phyloP scores from a whole-genome alignment of 2,888 invertebrate genomes.

The Aphidius colemani region DNA sequence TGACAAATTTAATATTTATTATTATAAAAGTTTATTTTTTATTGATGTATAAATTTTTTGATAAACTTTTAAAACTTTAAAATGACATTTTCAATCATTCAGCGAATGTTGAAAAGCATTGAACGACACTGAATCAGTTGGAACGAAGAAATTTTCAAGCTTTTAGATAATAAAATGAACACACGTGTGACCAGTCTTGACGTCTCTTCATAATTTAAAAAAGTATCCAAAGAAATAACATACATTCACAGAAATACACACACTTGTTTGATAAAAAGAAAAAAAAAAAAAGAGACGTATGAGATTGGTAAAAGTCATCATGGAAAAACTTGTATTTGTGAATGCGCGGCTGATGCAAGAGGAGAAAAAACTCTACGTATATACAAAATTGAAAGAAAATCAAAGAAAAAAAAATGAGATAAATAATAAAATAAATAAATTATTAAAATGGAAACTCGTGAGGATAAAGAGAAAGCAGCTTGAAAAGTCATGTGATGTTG shows the following conservation, averaged over 20 bases:
- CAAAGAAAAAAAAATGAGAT: conserved; percentile 1
- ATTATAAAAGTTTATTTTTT: too few species aligned
- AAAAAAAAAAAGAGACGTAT: conserved; percentile 9
- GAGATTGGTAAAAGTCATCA: conserved; percentile 25
- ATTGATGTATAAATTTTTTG: too few species aligned
- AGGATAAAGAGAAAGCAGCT: neutral
- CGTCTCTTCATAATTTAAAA: conserved; percentile 21
- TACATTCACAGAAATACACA: neutral
- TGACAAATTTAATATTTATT: too few species aligned
- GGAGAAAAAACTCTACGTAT: too few species aligned
- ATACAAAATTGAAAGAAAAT: neutral
- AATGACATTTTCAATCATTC: too few species aligned
- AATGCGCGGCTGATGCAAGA: too few species aligned
- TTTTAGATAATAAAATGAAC: conserved; percentile 21
- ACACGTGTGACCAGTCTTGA: conserved; percentile 23
- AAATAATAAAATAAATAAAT: neutral
- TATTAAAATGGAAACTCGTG: neutral
- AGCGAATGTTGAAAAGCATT: too few species aligned
- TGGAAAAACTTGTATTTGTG: neutral
- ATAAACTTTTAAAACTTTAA: too few species aligned
- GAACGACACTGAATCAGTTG: too few species aligned
- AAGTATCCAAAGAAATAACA: neutral
- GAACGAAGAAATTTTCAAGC: neutral
- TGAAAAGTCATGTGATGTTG: neutral
- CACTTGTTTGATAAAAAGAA: conserved; percentile 10